Evolutionary conservation across 64 coral and sea anemone genomes (phyloP), one percentile per base, ranked within the genome.

Genomic region (Dendrophyllia cribrosa): DNA sequence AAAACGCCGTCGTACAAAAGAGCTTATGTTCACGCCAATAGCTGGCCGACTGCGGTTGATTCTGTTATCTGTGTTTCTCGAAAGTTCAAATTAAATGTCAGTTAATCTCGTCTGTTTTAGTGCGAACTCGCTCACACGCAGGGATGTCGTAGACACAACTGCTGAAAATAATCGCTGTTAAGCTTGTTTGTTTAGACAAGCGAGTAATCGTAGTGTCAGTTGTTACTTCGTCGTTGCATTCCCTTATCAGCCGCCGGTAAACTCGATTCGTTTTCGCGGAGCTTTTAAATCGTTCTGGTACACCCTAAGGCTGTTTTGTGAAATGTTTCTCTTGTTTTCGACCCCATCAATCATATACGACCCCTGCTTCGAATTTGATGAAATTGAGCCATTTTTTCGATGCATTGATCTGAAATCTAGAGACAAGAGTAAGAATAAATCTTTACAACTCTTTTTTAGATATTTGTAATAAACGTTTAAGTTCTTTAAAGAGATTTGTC

Each of bases 11-110:
- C 17, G 9, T 46, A 67, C 44, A 66, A 84, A 66, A 68, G 80
- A 24, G 17, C 43, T 83, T 67, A 51, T 67, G 19, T 19, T 6
- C 17, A 84, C 20, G 58, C 62, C 80, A 84, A 84, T 84, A 24
- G 50, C 9, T 6, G 80, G 19, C 20, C 20, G 62, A 62, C 44
- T 84, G 80, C 80, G 80, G 80, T 84, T 14, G 45, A 68, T 65
- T 21, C 58, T 67, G 43, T 68, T 68, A 68, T 68, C 80, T 84
- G 7, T 67, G 80, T 84, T 84, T 84, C 80, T 63, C 62, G 80
- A 84, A 84, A 84, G 59, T 84, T 67, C 61, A 68, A 84, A 84
- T 84, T 84, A 84, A 84, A 84, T 84, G 62, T 84, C 61, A 84
- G 60, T 84, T 84, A 84, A 67, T 84, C 60, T 66, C 64, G 80